These are phyloP conservation scores for Drosophila ironensis DNA, from an alignment of 1,140 invertebrate genomes.

Conservation along the genomic window DNA sequence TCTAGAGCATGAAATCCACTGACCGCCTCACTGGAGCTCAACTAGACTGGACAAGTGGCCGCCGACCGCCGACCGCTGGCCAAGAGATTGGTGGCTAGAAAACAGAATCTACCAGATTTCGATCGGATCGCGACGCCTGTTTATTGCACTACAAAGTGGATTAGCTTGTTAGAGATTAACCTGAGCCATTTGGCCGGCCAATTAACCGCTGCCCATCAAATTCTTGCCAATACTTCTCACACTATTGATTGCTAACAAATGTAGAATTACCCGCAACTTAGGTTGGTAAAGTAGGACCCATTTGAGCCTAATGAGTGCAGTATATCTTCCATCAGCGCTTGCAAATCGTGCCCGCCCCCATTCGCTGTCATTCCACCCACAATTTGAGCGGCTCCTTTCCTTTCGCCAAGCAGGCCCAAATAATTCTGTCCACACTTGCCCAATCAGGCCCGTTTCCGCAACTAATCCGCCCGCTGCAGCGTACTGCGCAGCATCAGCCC, in stretches of 20 bases:
- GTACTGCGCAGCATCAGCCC: conserved; percentile 29
- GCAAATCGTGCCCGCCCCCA: background rate
- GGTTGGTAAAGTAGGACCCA: no score
- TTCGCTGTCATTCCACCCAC: conserved; percentile 27
- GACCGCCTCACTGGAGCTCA: conserved; percentile 39
- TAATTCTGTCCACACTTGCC: conserved; percentile 43
- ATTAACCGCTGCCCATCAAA: no score
- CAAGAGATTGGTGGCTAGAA: conserved; percentile 43
- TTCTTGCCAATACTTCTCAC: background rate
- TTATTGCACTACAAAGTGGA: conserved; percentile 28
- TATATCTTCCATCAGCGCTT: no score
- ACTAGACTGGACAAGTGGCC: conserved; percentile 44
- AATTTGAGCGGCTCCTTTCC: conserved; percentile 4
- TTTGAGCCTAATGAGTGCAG: background rate
- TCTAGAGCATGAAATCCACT: conserved; percentile 76
- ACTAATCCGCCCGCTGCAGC: conserved; percentile 27
- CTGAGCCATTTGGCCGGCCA: background rate
- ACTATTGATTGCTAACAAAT: no score
- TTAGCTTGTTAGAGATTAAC: conserved; percentile 2
- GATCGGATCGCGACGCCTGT: conserved; percentile 10
- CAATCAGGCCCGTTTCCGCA: conserved; percentile 35
- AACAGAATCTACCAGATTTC: conserved; percentile 17
- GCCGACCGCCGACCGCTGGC: conserved; percentile 37
- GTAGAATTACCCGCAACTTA: no score
- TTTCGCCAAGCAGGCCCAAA: conserved; percentile 14